Evolutionary conservation across 2,797 vertebrate species (phyloP), one percentile per base, ranked within the genome.

Genomic region (Bradypodion ventrale): DNA sequence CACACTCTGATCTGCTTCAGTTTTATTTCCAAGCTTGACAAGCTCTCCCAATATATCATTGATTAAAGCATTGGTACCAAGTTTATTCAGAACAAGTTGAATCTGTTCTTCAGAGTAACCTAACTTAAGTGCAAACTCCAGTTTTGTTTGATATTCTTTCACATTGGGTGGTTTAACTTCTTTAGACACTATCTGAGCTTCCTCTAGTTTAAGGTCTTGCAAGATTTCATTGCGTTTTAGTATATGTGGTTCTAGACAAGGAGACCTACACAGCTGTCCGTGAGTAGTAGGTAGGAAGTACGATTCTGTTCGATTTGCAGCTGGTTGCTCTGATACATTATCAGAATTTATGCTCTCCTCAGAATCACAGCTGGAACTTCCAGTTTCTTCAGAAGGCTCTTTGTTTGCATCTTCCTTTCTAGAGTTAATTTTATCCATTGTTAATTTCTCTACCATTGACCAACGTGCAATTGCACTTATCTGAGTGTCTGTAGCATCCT

Each of bases 121-220:
- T 76, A 99, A 96, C 92, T 99, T 99, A 85, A 99, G 97, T 87
- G 98, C 98, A 94, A 99, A 99, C 89, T 99, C 98, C 93, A 99
- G 95, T 95, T 99, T 99, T 65, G 96, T 95, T 95, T 97, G 98
- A 94, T 97, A 98, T 92, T 98, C 97, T 87, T 95, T 96, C 68
- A 95, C 94, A 83, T 97, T 96, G 9, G 94, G 87, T 49, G 94
- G 91, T 68, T 96, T 96, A 35, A 89, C 90, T 89, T 96, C 96
- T 87, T 94, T 96, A 91, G 94, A 82, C 78, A 87, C 85, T 85
- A 91, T 65, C 83, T 94, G 95, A 86, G 95, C 85, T 82, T 96
- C 94, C 87, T 96, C 95, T 5, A 94, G 92, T 88, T 94, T 95
- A 81, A 97, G 92, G 89, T 96, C 95, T 93, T 96, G 95, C 42